Base-by-base conservation (phyloP, 2,113 vertebrate species). In the Tachysurus vachellii region DNA sequence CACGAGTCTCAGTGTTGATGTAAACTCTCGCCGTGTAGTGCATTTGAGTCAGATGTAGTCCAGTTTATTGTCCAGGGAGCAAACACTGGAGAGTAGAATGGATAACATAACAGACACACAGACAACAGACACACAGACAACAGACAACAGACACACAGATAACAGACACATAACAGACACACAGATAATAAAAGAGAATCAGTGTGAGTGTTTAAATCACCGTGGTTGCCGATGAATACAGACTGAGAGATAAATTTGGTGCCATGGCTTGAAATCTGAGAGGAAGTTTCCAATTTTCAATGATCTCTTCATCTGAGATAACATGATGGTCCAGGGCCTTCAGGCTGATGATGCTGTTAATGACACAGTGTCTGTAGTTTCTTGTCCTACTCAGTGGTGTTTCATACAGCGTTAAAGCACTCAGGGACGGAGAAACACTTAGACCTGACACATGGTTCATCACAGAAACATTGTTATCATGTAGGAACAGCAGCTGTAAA, bases 271-370 rank as follows among this genome's bases (percentile, higher is more conserved):
- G 92, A 86, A 93, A 93, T 90, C 89, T 92, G 71, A 87, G 90
- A 50, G 92, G 90, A 87, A 94, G 92, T 36, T 57, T 54, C 91
- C 92, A 94, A 14, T 93, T 92, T 88, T 95, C 93, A 68, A 93
- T 89, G 73, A 95, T 90, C 89, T 95, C 95, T 85, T 95, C 94
- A 88, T 95, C 95, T 80, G 95, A 94, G 90, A 95, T 91, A 17
- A 95, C 90, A 85, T 89, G 89, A 68, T 91, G 87, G 88, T 94
- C 94, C 86, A 93, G 14, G 0, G 94, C 92, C 89, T 93, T 95
- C 26, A 95, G 93, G 83, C 94, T 88, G 92, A 90, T 92, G 86
- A 95, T 90, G 73, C 88, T 92, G 64, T 94, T 94, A 82, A 95
- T 92, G 42, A 94, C 88, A 75, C 88, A 80, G 80, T 93, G 93